These are phyloP conservation scores for Psettodes erumei DNA, from an alignment of 2,113 vertebrate genomes.

Conservation along the genomic window DNA sequence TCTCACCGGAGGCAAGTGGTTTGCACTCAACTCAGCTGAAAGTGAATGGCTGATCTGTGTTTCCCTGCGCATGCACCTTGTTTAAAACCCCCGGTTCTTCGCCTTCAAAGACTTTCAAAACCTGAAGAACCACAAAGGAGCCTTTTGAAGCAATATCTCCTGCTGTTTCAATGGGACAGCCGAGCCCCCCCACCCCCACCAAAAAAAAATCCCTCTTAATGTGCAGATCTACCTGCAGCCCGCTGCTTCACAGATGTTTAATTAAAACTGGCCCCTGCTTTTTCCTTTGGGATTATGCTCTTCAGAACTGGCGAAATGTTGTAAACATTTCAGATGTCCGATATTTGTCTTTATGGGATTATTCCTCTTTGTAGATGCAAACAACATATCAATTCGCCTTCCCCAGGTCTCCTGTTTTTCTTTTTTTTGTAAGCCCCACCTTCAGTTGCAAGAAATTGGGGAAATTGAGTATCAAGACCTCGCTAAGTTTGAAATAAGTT, in stretches of 20 bases:
- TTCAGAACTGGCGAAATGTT: conserved; percentile 23
- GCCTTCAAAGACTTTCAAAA: conserved; percentile 67
- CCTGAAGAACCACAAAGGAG: conserved; percentile 58
- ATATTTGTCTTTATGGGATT: conserved; percentile 42
- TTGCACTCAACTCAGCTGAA: conserved; percentile 58
- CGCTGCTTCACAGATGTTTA: conserved; percentile 69
- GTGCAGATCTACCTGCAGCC: conserved; percentile 50
- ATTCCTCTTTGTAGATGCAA: conserved; percentile 33
- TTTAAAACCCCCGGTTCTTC: conserved; percentile 61
- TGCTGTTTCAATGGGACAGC: conserved; percentile 68
- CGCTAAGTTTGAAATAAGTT: not conserved
- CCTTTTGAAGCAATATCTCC: conserved; percentile 65
- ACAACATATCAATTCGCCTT: not conserved
- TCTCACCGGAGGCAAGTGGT: conserved; percentile 55
- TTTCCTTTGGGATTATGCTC: conserved; percentile 28
- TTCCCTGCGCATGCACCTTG: conserved; percentile 46
- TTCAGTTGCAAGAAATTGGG: not conserved
- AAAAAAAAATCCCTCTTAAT: conserved; percentile 58
- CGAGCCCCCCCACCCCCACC: too few species aligned
- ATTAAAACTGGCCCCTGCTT: conserved; percentile 67
- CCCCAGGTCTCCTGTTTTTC: not conserved
- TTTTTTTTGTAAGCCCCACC: not conserved
- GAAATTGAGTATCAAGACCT: not conserved
- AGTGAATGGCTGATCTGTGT: conserved; percentile 68
- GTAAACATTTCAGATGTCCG: conserved; percentile 52